Conservation (phyloP, 2,888 invertebrate species). For the Odontocerum albicorne region DNA sequence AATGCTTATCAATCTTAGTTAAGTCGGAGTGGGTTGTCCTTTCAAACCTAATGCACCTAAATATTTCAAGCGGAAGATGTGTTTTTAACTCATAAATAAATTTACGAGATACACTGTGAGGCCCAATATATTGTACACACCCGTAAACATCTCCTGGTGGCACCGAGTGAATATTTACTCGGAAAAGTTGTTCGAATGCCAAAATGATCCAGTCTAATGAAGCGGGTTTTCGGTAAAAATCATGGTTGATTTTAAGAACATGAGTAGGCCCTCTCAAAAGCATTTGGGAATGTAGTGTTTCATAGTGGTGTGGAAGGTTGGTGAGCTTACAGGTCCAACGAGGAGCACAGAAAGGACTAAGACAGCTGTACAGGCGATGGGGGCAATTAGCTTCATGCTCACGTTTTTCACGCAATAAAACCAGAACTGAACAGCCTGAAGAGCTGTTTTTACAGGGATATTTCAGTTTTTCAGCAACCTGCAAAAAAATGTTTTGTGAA, state of each 20-base stretch:
- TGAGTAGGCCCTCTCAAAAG: constrained; percentile 37
- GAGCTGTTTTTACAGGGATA: constrained; percentile 55
- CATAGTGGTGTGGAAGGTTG: constrained; percentile 21
- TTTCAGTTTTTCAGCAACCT: constrained; percentile 56
- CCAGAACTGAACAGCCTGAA: constrained; percentile 50
- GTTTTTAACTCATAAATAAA: constrained; percentile 42
- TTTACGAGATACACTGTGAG: constrained; percentile 46
- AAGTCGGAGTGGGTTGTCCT: constrained; percentile 28
- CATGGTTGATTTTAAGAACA: constrained; percentile 39
- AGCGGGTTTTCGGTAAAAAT: constrained; percentile 47
- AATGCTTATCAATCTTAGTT: constrained; percentile 25
- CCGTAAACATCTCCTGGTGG: constrained; percentile 48
- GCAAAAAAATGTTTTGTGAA: too few species aligned
- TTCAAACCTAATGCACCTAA: constrained; percentile 20
- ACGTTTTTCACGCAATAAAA: constrained; percentile 49
- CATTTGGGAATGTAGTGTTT: constrained; percentile 47
- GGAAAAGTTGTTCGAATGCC: constrained; percentile 48
- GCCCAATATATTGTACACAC: constrained; percentile 52
- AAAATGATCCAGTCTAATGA: constrained; percentile 45
- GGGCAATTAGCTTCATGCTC: constrained; percentile 54
- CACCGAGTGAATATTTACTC: constrained; percentile 47
- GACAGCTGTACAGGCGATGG: constrained; percentile 53
- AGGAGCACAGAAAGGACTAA: constrained; percentile 46
- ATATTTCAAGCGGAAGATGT: constrained; percentile 18
- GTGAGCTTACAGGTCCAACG: constrained; percentile 28